These are phyloP conservation scores for Alethe castanea DNA, from an alignment of 2,113 vertebrate species.

Conservation along the genomic window DNA sequence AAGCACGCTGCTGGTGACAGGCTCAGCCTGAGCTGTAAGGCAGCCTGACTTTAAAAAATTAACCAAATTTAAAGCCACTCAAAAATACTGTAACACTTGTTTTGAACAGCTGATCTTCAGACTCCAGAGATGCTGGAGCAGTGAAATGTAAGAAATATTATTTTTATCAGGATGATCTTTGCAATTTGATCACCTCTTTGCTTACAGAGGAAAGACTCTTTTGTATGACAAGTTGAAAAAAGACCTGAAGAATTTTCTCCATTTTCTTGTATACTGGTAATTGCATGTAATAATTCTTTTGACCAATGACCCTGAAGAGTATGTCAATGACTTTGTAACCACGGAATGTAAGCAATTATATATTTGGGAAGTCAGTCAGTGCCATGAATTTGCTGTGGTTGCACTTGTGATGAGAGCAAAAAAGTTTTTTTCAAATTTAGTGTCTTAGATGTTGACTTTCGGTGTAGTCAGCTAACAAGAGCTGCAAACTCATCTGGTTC, in stretches of 20 bases:
- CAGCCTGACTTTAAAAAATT: not conserved
- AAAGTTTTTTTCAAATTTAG: not conserved
- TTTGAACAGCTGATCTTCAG: not conserved
- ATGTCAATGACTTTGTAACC: not conserved
- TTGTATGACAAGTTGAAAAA: not conserved
- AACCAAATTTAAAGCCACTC: not conserved
- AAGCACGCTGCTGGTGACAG: not conserved
- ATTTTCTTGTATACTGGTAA: not conserved
- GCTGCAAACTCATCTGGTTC: not conserved
- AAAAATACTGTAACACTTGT: not conserved
- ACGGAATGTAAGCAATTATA: not conserved
- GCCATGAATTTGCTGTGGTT: not conserved
- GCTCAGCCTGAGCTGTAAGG: not conserved
- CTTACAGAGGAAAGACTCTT: not conserved
- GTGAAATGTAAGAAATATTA: not conserved
- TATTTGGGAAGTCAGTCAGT: not conserved
- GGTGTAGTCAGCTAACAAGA: not conserved
- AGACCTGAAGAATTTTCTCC: not conserved
- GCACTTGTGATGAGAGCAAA: not conserved
- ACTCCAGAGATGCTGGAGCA: not conserved
- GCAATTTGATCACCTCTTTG: not conserved
- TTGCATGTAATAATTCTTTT: not conserved
- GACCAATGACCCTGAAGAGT: not conserved
- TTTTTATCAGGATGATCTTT: not conserved
- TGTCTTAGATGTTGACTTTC: not conserved